Percentiles rank a stretch among this genome's conserved stretches.
Conservation (phyloP, 2,888 invertebrate genomes). For the Patella depressa region DNA sequence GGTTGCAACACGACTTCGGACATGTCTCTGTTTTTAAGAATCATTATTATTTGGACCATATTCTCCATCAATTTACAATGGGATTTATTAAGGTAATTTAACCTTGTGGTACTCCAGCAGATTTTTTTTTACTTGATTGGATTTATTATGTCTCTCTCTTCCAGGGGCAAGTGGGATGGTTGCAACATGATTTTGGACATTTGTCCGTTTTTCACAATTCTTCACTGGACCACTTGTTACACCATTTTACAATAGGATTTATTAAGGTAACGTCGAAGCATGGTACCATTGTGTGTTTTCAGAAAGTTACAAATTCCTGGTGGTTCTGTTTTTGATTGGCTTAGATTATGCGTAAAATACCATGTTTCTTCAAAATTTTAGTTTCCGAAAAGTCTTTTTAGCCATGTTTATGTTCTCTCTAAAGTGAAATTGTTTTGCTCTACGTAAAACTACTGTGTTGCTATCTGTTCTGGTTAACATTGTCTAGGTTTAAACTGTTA, state of each 20-base stretch:
- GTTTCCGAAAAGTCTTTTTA: too few species aligned
- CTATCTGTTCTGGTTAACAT: too few species aligned
- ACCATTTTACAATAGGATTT: conserved; percentile 65
- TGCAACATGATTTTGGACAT: conserved; percentile 71
- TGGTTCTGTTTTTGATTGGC: too few species aligned
- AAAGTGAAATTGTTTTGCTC: too few species aligned
- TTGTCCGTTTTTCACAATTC: conserved; percentile 67
- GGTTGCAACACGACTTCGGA: conserved; percentile 69
- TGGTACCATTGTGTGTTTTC: conserved; percentile 6
- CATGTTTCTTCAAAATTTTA: too few species aligned
- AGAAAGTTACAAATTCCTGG: conserved; percentile 4
- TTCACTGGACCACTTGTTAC: conserved; percentile 60
- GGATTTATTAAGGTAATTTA: conserved; percentile 15
- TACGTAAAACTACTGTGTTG: too few species aligned
- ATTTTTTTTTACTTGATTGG: too few species aligned
- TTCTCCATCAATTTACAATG: conserved; percentile 18
- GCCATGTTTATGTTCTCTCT: too few species aligned
- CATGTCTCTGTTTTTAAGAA: conserved; percentile 63
- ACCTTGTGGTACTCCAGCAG: background rate
- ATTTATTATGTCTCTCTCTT: conserved; percentile 24
- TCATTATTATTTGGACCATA: conserved; percentile 14
- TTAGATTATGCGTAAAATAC: too few species aligned
- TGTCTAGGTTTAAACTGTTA: too few species aligned
- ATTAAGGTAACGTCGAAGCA: conserved; percentile 57
- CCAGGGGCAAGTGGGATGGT: conserved; percentile 70